Conservation (phyloP, 2,113 vertebrate genomes). For the Lamprotornis superbus region DNA sequence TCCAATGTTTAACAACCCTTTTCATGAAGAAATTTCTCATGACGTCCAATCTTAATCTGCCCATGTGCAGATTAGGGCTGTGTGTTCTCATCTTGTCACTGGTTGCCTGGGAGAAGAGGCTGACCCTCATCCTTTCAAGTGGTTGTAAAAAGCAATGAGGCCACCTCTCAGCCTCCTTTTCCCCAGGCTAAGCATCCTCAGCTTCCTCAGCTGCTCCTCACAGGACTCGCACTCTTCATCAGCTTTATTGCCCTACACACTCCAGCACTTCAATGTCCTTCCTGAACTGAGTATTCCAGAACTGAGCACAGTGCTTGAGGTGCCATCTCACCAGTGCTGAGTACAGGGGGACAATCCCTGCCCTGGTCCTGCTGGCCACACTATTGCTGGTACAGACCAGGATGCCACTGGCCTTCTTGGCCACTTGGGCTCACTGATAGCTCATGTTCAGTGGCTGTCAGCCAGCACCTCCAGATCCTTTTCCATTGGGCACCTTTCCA, state of each 20-base stretch:
- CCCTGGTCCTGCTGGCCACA: not conserved
- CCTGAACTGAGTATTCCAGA: not conserved
- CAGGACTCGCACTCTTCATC: not conserved
- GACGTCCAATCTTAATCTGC: not conserved
- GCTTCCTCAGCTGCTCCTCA: not conserved
- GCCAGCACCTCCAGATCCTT: not conserved
- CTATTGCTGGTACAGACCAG: not conserved
- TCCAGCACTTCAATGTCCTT: not conserved
- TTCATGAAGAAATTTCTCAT: not conserved
- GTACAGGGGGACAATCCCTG: not conserved
- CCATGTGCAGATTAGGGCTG: not conserved
- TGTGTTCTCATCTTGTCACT: not conserved
- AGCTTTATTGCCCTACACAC: accelerated
- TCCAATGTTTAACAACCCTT: not conserved
- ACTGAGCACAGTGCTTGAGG: not conserved
- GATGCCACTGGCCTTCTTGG: not conserved
- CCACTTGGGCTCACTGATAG: not conserved
- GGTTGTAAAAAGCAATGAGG: accelerated
- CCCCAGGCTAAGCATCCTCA: not conserved
- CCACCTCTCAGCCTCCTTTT: not conserved
- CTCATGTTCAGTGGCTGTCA: not conserved
- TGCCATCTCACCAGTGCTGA: not conserved
- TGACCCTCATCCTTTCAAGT: not conserved
- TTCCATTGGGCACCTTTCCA: not conserved
- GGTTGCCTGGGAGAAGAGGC: not conserved